Evolutionary conservation across 1,140 invertebrate species (phyloP).

Genomic region (Cheumatopsyche charites): DNA sequence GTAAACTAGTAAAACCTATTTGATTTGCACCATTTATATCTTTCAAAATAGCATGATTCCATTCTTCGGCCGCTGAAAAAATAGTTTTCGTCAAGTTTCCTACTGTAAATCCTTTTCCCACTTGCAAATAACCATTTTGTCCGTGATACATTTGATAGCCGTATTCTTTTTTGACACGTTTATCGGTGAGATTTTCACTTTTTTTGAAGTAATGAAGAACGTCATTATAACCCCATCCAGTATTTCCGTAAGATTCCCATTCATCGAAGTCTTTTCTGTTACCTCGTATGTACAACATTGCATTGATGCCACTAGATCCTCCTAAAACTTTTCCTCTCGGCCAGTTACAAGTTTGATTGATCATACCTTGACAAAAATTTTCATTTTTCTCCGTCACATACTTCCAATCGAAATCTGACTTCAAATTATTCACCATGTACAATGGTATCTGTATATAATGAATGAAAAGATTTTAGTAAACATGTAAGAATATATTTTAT

Average conservation of each 20-base stretch:
- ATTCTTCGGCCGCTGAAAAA: constrained; percentile 65
- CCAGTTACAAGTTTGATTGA: constrained; percentile 56
- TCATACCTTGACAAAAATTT: constrained; percentile 53
- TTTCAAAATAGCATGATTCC: constrained; percentile 68
- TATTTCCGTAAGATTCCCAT: constrained; percentile 60
- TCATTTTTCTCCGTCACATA: constrained; percentile 62
- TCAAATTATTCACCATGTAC: constrained; percentile 30
- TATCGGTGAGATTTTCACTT: constrained; percentile 69
- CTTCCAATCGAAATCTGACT: constrained; percentile 61
- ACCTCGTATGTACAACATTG: constrained; percentile 71
- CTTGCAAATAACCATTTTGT: constrained; percentile 75
- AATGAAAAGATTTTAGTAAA: neutral
- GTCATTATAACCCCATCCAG: constrained; percentile 59
- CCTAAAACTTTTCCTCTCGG: constrained; percentile 66
- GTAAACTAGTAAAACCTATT: constrained; percentile 54
- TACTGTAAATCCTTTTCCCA: constrained; percentile 64
- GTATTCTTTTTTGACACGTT: constrained; percentile 58
- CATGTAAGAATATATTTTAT: neutral
- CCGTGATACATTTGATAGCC: constrained; percentile 65
- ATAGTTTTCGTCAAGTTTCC: constrained; percentile 33
- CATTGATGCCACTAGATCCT: constrained; percentile 69
- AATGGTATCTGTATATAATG: constrained; percentile 27
- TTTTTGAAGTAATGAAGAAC: constrained; percentile 59
- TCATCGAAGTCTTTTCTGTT: constrained; percentile 70
- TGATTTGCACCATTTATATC: constrained; percentile 62